Evolutionary conservation across 2,888 invertebrate species (phyloP).

Genomic region (Cyclophora punctaria): DNA sequence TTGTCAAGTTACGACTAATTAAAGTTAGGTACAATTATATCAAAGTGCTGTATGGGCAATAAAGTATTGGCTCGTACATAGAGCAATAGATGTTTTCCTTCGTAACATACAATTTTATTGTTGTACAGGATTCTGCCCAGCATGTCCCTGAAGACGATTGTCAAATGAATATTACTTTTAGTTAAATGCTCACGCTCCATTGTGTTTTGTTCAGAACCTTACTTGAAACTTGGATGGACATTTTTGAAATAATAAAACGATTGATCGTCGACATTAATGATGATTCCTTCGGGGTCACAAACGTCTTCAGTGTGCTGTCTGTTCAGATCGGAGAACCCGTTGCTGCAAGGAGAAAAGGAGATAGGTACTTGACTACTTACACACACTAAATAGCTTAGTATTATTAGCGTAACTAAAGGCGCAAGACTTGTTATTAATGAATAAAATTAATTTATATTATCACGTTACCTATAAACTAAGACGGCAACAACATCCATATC

Average conservation of each 20-base stretch:
- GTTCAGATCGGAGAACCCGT: conserved; percentile 57
- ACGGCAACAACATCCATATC: conserved; percentile 24
- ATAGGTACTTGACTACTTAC: too few species aligned
- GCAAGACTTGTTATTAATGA: too few species aligned
- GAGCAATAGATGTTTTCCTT: conserved; percentile 47
- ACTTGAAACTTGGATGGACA: conserved; percentile 22
- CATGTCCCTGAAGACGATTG: conserved; percentile 27
- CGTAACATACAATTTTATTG: conserved; percentile 49
- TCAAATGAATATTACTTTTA: too few species aligned
- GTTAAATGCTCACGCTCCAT: too few species aligned
- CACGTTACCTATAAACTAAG: conserved; percentile 35
- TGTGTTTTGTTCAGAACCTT: conserved; percentile 1
- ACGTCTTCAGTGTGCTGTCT: conserved; percentile 38
- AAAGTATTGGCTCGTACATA: conserved; percentile 38
- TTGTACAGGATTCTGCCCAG: conserved; percentile 27
- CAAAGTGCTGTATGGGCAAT: too few species aligned
- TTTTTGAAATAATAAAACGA: conserved; percentile 36
- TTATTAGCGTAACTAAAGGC: too few species aligned
- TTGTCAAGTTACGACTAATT: too few species aligned
- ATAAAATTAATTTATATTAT: not conserved
- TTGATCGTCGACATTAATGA: conserved; percentile 32
- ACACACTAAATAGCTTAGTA: too few species aligned
- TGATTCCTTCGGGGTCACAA: conserved; percentile 43
- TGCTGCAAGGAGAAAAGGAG: conserved; percentile 30
- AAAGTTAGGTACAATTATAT: too few species aligned